A percentile compares a stretch with the other conserved stretches of the same genome.
These are phyloP conservation scores for Goniozus legneri DNA, from an alignment of 1,140 invertebrate genomes.

Conservation along the genomic window DNA sequence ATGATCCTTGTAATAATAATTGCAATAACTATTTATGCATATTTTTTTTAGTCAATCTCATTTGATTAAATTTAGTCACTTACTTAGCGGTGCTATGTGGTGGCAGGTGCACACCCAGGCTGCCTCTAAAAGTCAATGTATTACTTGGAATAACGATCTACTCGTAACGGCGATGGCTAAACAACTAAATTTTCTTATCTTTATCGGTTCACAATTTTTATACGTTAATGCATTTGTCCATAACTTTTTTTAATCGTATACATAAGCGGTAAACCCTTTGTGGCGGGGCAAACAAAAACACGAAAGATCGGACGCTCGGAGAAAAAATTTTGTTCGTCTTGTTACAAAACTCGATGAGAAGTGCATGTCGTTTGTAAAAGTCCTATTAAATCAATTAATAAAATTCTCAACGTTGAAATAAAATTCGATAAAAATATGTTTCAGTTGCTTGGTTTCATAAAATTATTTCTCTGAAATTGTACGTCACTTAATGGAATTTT, in stretches of 20 bases:
- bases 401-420: neutral
- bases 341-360: too few species aligned
- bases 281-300: too few species aligned
- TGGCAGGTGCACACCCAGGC: constrained; percentile 54
- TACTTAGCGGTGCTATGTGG: constrained; percentile 42
- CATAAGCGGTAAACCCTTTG: neutral
- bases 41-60: constrained; percentile 23
- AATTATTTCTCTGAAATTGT: neutral
- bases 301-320: neutral
- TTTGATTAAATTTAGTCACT: constrained; percentile 28
- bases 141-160: constrained; percentile 19
- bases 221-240: neutral
- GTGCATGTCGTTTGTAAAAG: neutral
- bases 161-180: constrained; percentile 8
- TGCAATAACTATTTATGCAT: constrained; percentile 28
- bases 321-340: too few species aligned
- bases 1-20: constrained; percentile 25
- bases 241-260: neutral
- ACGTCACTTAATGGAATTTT: neutral
- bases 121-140: constrained; percentile 35
- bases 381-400: neutral
- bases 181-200: constrained; percentile 12
- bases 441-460: too few species aligned
- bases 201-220: neutral
- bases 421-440: neutral